Percentiles rank a stretch among this genome's conserved stretches.
Conservation (phyloP, 2,113 vertebrate genomes). For the Austrofundulus limnaeus region DNA sequence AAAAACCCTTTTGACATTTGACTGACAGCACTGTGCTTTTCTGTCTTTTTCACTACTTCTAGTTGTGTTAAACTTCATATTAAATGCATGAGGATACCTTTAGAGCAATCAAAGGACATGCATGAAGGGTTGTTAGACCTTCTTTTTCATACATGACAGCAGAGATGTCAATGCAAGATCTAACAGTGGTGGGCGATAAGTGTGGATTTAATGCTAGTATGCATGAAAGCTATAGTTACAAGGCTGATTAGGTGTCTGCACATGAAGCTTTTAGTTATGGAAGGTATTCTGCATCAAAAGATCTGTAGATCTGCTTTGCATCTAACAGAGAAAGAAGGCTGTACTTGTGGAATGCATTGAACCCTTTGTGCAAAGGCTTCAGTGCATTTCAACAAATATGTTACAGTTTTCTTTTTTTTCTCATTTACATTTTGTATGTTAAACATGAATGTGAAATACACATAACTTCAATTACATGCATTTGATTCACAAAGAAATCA, state of each 20-base stretch:
- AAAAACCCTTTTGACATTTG: conserved; percentile 4
- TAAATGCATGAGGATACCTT: background rate
- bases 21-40: background rate
- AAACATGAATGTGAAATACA: background rate
- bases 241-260: conserved; percentile 1
- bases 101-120: conserved; percentile 19
- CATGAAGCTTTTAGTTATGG: conserved; percentile 28
- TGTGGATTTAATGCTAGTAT: background rate
- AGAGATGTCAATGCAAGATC: conserved; percentile 6
- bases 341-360: background rate
- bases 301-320: conserved; percentile 14
- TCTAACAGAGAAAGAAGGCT: background rate
- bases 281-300: background rate
- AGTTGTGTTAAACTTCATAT: conserved; percentile 3
- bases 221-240: no score
- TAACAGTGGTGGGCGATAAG: conserved; percentile 15
- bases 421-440: background rate
- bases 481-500: conserved; percentile 53
- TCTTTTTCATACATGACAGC: conserved; percentile 20
- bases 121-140: conserved; percentile 22
- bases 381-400: background rate
- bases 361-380: background rate
- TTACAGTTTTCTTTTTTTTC: background rate
- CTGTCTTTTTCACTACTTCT: background rate
- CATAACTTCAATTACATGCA: background rate